Conservation (phyloP, 1,140 invertebrate genomes). For the Ptiloglossa arizonensis region DNA sequence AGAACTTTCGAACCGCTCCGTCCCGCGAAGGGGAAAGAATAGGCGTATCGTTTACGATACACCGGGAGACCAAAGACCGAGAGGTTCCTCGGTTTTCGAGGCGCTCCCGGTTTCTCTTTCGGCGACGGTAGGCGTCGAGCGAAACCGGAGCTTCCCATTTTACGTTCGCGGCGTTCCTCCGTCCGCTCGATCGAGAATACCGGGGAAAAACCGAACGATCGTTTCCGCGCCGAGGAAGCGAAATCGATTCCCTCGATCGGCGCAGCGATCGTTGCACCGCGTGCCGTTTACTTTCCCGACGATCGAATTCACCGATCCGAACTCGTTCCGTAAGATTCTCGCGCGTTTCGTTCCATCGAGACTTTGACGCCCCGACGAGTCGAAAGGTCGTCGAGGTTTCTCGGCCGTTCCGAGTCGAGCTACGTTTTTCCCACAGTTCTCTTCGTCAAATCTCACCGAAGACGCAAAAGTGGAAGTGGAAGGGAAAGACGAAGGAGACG, state of each 20-base stretch:
- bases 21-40: not conserved
- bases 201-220: not conserved
- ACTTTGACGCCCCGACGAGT: conserved; percentile 6
- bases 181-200: no score
- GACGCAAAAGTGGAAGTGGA: conserved; percentile 8
- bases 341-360: not conserved
- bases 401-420: conserved; percentile 8
- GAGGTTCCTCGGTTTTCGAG: not conserved
- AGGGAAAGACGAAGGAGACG: conserved; percentile 37
- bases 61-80: not conserved
- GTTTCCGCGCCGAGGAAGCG: no score
- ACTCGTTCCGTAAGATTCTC: no score
- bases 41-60: conserved; percentile 30
- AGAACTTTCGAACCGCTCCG: not conserved
- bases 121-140: no score
- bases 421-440: conserved; percentile 67
- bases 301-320: no score
- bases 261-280: no score
- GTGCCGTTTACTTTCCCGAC: no score
- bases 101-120: not conserved
- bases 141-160: conserved; percentile 10
- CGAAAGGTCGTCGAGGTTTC: conserved; percentile 30
- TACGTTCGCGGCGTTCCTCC: no score
- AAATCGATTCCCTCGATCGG: no score
- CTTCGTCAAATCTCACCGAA: conserved; percentile 49